Percentiles rank a stretch among this genome's conserved stretches.
Conservation (phyloP, 1,140 invertebrate species). For the Globodera rostochiensis region DNA sequence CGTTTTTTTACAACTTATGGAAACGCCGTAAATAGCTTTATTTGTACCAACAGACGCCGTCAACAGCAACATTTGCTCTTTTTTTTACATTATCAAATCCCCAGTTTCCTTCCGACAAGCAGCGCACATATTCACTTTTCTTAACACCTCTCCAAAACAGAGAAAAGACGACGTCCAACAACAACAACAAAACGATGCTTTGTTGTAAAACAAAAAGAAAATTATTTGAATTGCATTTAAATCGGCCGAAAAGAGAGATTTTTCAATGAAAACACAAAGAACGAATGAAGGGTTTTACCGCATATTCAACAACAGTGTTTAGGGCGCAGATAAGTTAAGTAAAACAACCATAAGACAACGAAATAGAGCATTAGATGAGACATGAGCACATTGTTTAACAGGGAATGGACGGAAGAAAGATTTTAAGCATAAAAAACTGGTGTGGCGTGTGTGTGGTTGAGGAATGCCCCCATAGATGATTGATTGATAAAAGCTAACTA, state of each 20-base stretch:
- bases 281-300: too few relatives aligned
- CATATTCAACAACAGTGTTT: too few relatives aligned
- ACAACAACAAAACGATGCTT: background rate
- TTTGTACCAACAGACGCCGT: background rate
- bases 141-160: background rate
- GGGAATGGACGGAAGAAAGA: background rate
- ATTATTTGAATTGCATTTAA: background rate
- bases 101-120: too few relatives aligned
- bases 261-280: too few relatives aligned
- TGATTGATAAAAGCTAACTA: background rate
- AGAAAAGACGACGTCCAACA: background rate
- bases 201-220: too few relatives aligned
- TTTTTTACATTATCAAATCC: too few relatives aligned
- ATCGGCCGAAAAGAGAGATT: background rate
- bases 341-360: too few relatives aligned
- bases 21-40: too few relatives aligned
- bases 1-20: too few relatives aligned
- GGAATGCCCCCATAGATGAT: constrained; percentile 5
- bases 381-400: background rate
- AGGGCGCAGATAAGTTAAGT: too few relatives aligned
- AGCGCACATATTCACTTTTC: background rate
- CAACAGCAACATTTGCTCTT: too few relatives aligned
- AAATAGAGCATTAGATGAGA: background rate
- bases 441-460: background rate
- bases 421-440: background rate